Base-by-base conservation (phyloP, 2,888 invertebrate species). In the Xestia rhomboidea region DNA sequence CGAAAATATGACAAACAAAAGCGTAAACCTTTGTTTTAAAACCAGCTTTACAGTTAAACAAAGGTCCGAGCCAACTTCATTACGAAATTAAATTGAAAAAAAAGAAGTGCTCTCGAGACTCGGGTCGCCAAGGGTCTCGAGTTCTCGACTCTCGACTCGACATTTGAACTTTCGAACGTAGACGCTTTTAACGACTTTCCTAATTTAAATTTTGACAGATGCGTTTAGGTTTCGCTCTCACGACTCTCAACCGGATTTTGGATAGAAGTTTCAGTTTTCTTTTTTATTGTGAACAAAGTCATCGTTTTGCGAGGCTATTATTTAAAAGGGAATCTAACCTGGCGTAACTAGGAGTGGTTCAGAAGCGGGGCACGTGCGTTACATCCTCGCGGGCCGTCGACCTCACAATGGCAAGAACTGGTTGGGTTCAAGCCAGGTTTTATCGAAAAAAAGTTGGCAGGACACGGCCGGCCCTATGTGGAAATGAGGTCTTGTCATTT, bases 331-430 rank as follows among this genome's bases (percentile, higher is more conserved):
- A 75, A 75, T 60, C 60, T 64, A 67, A 70, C 54, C 66, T 67
- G 27, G 54, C 72, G 62, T 46, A 30, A 49, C 76, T 77, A 85
- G 85, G 74, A 85, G 73, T 72, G 62, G 78, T 82, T 81, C 76
- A 34, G 60, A 79, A 77, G 44, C 79, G 66, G 63, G 76, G 71
- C 85, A 81, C 87, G 88, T 88, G 87, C 75, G 72, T 41, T 68
- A 73, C 62, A 82, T 84, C 86, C 86, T 80, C 69, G 46, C 44
- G 41, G 85, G 80, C 76, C 89, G 71, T 81, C 84, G 89, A 89
- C 87, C 89, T 82, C 64, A 70, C 57, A 75, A 79, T 79, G 30
- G 71, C 74, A 77, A 82, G 67, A 87, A 89, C 84, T 80, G 83
- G 80, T 84, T 83, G 77, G 34, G 63, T 75, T 63, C 18, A 78